phyloP scores from a whole-genome alignment of 2,797 vertebrate species.

The Thunnus albacares region DNA sequence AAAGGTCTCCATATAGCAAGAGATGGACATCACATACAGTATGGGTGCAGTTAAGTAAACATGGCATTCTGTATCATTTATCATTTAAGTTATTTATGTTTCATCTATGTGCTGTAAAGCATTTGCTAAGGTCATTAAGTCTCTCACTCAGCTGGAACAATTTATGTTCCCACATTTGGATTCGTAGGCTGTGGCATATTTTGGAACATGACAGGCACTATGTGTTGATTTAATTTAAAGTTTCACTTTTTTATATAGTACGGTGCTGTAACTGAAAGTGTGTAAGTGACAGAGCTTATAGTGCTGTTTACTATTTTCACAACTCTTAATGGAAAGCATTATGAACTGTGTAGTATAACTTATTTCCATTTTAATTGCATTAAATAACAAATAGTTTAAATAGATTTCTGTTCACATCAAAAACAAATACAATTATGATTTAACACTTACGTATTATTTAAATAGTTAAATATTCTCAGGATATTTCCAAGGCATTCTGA shows the following conservation, averaged over 20 bases:
- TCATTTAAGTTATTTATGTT: constrained; percentile 43
- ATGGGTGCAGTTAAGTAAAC: constrained; percentile 43
- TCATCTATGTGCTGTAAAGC: constrained; percentile 21
- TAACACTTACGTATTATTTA: not conserved
- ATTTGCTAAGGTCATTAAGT: constrained; percentile 14
- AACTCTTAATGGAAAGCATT: not conserved
- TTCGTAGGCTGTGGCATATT: constrained; percentile 21
- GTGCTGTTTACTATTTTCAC: not conserved
- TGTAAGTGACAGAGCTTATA: not conserved
- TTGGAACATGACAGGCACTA: constrained; percentile 11
- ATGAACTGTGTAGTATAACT: not conserved
- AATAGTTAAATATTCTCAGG: not conserved
- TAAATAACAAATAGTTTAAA: not conserved
- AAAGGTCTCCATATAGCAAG: constrained; percentile 43
- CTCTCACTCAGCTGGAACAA: constrained; percentile 14
- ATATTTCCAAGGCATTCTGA: not conserved
- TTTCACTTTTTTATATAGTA: not conserved
- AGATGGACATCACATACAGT: constrained; percentile 9
- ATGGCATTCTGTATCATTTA: constrained; percentile 37
- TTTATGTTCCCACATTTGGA: constrained; percentile 20
- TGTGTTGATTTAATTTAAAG: constrained; percentile 19
- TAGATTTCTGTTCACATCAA: not conserved
- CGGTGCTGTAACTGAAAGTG: not conserved
- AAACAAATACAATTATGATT: not conserved
- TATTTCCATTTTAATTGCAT: not conserved